phyloP scores from a whole-genome alignment of 2,113 vertebrate genomes.

The Cryptotis parvus region DNA sequence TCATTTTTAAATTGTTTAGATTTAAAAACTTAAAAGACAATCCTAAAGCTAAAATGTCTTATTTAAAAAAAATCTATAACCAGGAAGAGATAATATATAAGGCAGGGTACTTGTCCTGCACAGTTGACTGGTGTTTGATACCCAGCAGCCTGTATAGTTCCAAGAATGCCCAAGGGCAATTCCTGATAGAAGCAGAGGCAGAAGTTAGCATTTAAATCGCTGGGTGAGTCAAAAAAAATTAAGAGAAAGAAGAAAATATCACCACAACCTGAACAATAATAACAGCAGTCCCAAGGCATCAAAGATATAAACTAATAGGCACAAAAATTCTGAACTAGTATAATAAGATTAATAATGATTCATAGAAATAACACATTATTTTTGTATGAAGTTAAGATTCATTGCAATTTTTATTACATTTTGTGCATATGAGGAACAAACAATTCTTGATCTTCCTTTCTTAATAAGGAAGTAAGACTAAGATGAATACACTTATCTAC shows the following conservation, averaged over 20 bases:
- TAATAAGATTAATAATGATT: not conserved
- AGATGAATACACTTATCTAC: not conserved
- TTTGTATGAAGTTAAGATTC: not conserved
- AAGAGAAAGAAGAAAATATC: too few species aligned
- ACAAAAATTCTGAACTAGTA: not conserved
- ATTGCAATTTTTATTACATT: not conserved
- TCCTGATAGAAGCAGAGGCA: too few species aligned
- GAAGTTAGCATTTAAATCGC: too few species aligned
- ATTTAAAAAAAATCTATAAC: not conserved
- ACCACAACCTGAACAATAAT: too few species aligned
- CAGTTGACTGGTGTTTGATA: too few species aligned
- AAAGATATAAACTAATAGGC: too few species aligned
- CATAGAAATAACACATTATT: not conserved
- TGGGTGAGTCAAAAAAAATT: too few species aligned
- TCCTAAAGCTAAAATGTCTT: not conserved
- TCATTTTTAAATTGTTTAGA: not conserved
- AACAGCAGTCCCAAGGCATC: not conserved
- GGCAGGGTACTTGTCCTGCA: too few species aligned
- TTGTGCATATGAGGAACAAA: not conserved
- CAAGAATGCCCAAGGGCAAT: too few species aligned
- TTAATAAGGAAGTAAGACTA: not conserved
- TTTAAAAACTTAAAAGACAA: not conserved
- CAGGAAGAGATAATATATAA: too few species aligned
- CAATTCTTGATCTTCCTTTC: not conserved
- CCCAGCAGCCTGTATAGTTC: too few species aligned